These are phyloP conservation scores for Microctonus hyperodae DNA, from an alignment of 2,888 invertebrate genomes.

Conservation along the genomic window DNA sequence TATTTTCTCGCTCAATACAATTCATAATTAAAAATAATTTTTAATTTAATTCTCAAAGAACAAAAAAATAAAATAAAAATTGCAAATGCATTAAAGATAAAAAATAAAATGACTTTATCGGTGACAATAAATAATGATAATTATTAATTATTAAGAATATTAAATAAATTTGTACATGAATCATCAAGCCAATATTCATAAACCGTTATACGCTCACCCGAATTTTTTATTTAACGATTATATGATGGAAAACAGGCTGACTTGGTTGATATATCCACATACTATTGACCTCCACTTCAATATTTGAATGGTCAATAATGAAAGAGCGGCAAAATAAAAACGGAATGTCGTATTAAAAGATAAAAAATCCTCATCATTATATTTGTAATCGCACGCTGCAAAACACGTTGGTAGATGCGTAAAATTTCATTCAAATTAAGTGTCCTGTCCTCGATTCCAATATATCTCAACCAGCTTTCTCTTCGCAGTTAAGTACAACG, in stretches of 20 bases:
- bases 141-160: conserved; percentile 6
- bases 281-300: conserved; percentile 21
- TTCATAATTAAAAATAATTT: too few species aligned
- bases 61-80: too few species aligned
- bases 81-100: too few species aligned
- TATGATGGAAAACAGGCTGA: conserved; percentile 15
- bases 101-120: too few species aligned
- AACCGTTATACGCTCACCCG: conserved; percentile 27
- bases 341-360: background rate
- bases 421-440: conserved; percentile 16
- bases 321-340: conserved; percentile 5
- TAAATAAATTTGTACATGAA: conserved; percentile 15
- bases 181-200: conserved; percentile 21
- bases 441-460: conserved; percentile 2
- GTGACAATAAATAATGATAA: conserved; percentile 14
- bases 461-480: conserved; percentile 12
- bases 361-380: background rate
- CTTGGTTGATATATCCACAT: conserved; percentile 2
- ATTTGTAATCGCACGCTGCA: background rate
- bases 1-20: background rate
- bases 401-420: conserved; percentile 7
- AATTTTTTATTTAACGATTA: conserved; percentile 8
- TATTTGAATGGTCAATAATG: conserved; percentile 15
- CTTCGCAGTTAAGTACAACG: background rate
- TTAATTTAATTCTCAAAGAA: too few species aligned